Evolutionary conservation across 1,140 invertebrate genomes (phyloP).

Genomic region (Drosophila ercepeae): DNA sequence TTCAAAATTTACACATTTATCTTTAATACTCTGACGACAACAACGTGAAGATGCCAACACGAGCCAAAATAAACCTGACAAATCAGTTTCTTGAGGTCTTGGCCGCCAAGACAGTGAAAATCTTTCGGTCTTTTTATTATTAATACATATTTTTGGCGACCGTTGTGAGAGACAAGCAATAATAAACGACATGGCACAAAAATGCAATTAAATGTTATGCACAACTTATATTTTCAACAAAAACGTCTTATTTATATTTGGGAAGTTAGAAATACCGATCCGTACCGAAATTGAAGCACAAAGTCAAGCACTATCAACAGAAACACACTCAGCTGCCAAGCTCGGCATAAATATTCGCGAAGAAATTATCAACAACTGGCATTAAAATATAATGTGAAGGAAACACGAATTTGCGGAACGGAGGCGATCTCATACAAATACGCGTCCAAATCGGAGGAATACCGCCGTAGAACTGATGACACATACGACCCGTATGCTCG

Average conservation of each 20-base stretch:
- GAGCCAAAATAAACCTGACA: constrained; percentile 38
- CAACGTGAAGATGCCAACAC: constrained; percentile 13
- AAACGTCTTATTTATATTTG: constrained; percentile 12
- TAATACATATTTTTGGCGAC: constrained; percentile 31
- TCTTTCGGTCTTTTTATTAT: constrained; percentile 17
- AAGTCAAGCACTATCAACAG: background rate
- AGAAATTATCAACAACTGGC: constrained; percentile 58
- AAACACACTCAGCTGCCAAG: constrained; percentile 52
- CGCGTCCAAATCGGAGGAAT: constrained; percentile 51
- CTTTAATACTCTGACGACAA: background rate
- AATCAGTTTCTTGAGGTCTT: constrained; percentile 26
- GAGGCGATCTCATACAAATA: constrained; percentile 50
- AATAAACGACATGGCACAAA: constrained; percentile 21
- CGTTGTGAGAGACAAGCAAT: constrained; percentile 31
- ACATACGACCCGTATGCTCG: constrained; percentile 35
- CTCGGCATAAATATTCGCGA: constrained; percentile 27
- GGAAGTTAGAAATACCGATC: constrained; percentile 48
- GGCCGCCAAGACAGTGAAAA: constrained; percentile 15
- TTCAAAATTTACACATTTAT: background rate
- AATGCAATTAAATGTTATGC: constrained; percentile 27
- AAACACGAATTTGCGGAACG: constrained; percentile 7
- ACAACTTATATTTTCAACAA: constrained; percentile 16
- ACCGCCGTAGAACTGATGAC: constrained; percentile 65
- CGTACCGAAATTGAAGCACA: background rate
- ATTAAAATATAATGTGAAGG: constrained; percentile 36